Conservation (phyloP, 2,888 invertebrate genomes). For the Aspidapion aeneum region DNA sequence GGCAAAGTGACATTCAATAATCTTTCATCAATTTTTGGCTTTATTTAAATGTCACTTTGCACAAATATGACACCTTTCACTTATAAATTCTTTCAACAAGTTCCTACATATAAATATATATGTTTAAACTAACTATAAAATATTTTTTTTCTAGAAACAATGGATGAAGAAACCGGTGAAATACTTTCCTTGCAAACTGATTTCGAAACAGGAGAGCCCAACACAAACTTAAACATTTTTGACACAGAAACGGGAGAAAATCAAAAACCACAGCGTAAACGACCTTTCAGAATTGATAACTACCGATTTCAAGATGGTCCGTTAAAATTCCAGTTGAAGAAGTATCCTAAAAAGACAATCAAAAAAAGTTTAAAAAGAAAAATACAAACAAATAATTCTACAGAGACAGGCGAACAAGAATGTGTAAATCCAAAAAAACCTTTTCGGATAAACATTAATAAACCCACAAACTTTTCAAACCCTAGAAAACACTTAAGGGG, state of each 20-base stretch:
- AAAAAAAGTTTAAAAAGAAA: not conserved
- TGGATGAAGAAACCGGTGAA: not conserved
- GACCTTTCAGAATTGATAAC: not conserved
- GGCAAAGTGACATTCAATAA: too few relatives aligned
- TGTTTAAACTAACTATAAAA: too few relatives aligned
- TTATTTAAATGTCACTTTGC: too few relatives aligned
- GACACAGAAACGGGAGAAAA: not conserved
- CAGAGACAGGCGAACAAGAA: too few relatives aligned
- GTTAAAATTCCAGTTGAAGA: not conserved
- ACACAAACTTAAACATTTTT: not conserved
- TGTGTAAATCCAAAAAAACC: too few relatives aligned
- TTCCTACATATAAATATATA: too few relatives aligned
- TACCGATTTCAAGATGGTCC: not conserved
- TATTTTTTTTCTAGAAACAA: not conserved
- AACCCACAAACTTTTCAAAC: not conserved
- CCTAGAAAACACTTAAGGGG: not conserved
- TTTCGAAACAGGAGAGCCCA: not conserved
- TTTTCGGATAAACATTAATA: not conserved
- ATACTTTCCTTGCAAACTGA: not conserved
- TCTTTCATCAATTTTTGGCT: too few relatives aligned
- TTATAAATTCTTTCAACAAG: too few relatives aligned
- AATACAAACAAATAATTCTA: not conserved
- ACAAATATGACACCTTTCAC: too few relatives aligned
- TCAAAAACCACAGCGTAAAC: not conserved
- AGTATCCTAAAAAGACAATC: not conserved